Percentiles rank a stretch among this genome's conserved stretches.
phyloP scores from a whole-genome alignment of 2,113 vertebrate species.

The Rhinolophus sinicus region DNA sequence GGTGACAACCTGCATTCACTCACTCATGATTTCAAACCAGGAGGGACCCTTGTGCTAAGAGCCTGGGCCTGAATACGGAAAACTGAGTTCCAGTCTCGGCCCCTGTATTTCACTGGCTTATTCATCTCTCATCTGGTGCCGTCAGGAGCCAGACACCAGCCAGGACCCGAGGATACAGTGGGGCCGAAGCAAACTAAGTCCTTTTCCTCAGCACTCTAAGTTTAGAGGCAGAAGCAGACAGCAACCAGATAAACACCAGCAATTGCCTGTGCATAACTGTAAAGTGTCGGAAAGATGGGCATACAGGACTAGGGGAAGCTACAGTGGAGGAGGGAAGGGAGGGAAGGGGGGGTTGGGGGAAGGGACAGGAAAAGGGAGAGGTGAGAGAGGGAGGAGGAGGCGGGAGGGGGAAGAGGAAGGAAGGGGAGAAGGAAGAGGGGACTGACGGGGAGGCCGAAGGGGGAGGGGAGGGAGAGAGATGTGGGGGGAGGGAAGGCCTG shows the following conservation, averaged over 20 bases:
- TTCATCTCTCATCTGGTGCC: background rate
- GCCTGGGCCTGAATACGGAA: accelerated
- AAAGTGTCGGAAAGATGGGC: accelerated
- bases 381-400: too few relatives aligned
- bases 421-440: too few relatives aligned
- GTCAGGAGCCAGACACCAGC: background rate
- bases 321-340: too few relatives aligned
- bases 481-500: too few relatives aligned
- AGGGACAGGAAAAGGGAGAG: too few relatives aligned
- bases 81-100: accelerated
- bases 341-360: too few relatives aligned
- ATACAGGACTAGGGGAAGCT: background rate
- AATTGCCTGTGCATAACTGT: background rate
- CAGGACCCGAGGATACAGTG: background rate
- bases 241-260: too few relatives aligned
- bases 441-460: too few relatives aligned
- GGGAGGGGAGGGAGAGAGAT: too few relatives aligned
- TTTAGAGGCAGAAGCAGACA: accelerated
- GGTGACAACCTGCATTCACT: too few relatives aligned
- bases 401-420: too few relatives aligned
- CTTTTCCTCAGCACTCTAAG: background rate
- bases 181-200: background rate
- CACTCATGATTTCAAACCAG: background rate
- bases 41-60: accelerated
- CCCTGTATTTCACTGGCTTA: background rate